Conservation (phyloP, 2,888 invertebrate genomes). For the Leucoptera coffeella region DNA sequence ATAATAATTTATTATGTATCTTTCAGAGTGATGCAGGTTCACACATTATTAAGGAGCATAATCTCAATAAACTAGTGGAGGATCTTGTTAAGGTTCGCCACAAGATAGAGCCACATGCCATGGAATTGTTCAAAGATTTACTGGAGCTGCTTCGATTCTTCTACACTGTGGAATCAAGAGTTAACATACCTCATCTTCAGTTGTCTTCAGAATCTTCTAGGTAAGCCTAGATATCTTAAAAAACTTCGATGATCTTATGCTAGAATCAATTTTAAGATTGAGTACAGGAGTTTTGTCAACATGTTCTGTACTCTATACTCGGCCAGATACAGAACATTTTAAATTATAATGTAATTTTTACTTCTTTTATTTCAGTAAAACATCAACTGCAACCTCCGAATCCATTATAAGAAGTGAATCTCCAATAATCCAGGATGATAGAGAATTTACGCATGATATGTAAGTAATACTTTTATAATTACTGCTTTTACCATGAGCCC, state of each 20-base stretch:
- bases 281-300: not conserved
- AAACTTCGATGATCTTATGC: constrained; percentile 13
- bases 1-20: too few relatives aligned
- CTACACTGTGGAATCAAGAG: constrained; percentile 28
- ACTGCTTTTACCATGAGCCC: too few relatives aligned
- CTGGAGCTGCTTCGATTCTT: constrained; percentile 29
- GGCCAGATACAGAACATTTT: too few relatives aligned
- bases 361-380: too few relatives aligned
- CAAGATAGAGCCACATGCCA: constrained; percentile 28
- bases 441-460: too few relatives aligned
- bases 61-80: constrained; percentile 23
- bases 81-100: constrained; percentile 28
- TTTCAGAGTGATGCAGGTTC: constrained; percentile 48
- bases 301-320: too few relatives aligned
- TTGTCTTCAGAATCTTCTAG: constrained; percentile 36
- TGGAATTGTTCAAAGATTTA: constrained; percentile 32
- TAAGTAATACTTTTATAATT: too few relatives aligned
- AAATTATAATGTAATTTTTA: too few relatives aligned
- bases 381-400: too few relatives aligned
- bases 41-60: constrained; percentile 42
- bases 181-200: constrained; percentile 19
- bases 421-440: too few relatives aligned
- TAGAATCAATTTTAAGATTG: not conserved
- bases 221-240: constrained; percentile 16
- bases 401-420: too few relatives aligned